These are phyloP conservation scores for Drosophila virilis DNA, from an alignment of 1,140 invertebrate genomes.

Conservation along the genomic window DNA sequence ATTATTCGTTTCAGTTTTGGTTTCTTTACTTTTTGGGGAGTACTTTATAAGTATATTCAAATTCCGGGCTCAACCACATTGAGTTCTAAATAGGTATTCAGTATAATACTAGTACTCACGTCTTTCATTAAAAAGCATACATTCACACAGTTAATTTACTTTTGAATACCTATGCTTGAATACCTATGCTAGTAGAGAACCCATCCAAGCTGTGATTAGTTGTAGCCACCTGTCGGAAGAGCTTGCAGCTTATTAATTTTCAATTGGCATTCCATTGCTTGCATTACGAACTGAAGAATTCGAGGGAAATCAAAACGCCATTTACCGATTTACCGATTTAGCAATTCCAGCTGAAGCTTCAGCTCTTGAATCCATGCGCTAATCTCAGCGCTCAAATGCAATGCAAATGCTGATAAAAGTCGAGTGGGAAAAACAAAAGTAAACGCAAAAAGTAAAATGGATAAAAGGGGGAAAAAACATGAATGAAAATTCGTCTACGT, in stretches of 20 bases:
- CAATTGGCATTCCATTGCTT: conserved; percentile 44
- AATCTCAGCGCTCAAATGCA: conserved; percentile 78
- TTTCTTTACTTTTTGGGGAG: too few relatives aligned
- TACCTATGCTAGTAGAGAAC: too few relatives aligned
- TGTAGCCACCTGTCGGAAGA: conserved; percentile 6
- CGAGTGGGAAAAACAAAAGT: conserved; percentile 21
- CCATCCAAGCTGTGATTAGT: background rate
- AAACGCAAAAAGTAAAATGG: conserved; percentile 27
- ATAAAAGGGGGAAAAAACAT: conserved; percentile 9
- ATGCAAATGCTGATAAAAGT: conserved; percentile 75
- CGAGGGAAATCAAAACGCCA: conserved; percentile 59
- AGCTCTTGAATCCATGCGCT: conserved; percentile 48
- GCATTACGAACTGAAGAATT: conserved; percentile 34
- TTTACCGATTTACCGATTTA: conserved; percentile 63
- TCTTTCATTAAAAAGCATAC: too few relatives aligned
- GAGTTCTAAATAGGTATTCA: too few relatives aligned
- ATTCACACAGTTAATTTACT: too few relatives aligned
- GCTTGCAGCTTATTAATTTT: conserved; percentile 63
- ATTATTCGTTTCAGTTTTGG: too few relatives aligned
- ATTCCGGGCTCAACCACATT: too few relatives aligned
- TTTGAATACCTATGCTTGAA: too few relatives aligned
- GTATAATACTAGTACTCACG: too few relatives aligned
- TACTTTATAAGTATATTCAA: too few relatives aligned
- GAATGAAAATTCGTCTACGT: conserved; percentile 32
- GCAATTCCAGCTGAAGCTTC: conserved; percentile 32